Base-by-base conservation (phyloP, 2,888 invertebrate genomes). In the Petrophora chlorosata region DNA sequence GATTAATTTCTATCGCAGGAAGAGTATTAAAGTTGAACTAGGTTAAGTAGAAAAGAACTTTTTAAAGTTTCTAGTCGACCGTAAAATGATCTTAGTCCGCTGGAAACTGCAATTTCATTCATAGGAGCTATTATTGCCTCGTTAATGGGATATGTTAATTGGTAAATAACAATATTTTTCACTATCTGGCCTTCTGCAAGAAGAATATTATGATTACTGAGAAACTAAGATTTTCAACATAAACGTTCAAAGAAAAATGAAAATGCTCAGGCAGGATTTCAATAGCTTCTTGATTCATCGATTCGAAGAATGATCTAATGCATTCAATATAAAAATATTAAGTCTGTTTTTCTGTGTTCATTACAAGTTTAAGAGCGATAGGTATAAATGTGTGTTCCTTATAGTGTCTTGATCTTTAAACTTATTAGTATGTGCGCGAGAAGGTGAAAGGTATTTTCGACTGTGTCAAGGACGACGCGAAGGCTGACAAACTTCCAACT, bases 401-500 rank as follows among this genome's bases (percentile, higher is more conserved):
- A n/a, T n/a, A n/a, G n/a, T n/a, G n/a, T n/a, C n/a, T n/a, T 9
- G 16, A 16, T 16, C 10, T 10, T 26, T 10, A 38, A 15, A 15
- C 39, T 45, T 29, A 53, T 49, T 45, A 45, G 40, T 52, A 48
- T 57, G 53, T 45, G 34, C 19, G 9, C 15, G n/a, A 38, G 40
- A 52, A 52, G 54, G 49, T 50, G 44, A 52, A 49, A 52, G 49
- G 46, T 43, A 13, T 33, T 33, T 32, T 28, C 22, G 45, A 52
- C 49, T 54, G 44, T 55, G 58, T 58, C 58, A 58, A 55, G 58
- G 58, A 47, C 55, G 42, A 44, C 17, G 29, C 34, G 17, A 49
- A 39, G 39, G 39, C 39, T 28, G 26, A 5, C 34, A 17, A 33
- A 19, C 23, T 17, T 17, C 5, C 3, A 35, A 22, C 13, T 32